Conservation (phyloP, 1,140 invertebrate genomes). For the Orchestia grillus region DNA sequence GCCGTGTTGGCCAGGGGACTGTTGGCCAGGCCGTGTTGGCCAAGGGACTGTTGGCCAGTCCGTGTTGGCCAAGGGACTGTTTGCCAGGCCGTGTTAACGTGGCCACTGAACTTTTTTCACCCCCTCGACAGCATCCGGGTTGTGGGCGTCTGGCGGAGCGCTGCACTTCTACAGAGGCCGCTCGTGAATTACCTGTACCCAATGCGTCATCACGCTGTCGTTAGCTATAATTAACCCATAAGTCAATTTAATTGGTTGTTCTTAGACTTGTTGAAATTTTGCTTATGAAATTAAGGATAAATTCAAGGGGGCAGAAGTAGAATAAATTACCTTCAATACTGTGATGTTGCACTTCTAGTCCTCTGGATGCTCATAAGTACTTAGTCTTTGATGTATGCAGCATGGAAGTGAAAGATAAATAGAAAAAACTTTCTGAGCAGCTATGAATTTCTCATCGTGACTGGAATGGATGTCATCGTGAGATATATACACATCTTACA, state of each 20-base stretch:
- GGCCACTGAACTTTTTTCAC: not conserved
- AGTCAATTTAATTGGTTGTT: not conserved
- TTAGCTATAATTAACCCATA: not conserved
- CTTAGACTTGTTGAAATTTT: not conserved
- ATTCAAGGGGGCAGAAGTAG: not conserved
- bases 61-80: no score
- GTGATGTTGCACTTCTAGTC: not conserved
- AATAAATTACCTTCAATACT: not conserved
- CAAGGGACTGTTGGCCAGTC: no score
- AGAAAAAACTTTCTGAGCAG: not conserved
- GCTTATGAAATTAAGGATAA: not conserved
- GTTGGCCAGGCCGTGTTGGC: no score
- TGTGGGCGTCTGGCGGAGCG: not conserved
- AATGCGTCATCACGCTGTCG: not conserved
- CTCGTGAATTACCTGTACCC: not conserved
- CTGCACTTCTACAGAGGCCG: not conserved
- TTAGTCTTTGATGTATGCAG: not conserved
- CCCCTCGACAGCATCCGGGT: not conserved
- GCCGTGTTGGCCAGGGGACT: no score
- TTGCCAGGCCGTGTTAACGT: not conserved
- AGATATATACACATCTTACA: no score
- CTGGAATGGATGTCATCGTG: not conserved
- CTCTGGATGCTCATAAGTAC: not conserved
- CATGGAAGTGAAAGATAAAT: not conserved
- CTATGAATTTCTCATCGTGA: not conserved